phyloP scores from a whole-genome alignment of 1,140 invertebrate genomes.

The Procambarus virginalis region DNA sequence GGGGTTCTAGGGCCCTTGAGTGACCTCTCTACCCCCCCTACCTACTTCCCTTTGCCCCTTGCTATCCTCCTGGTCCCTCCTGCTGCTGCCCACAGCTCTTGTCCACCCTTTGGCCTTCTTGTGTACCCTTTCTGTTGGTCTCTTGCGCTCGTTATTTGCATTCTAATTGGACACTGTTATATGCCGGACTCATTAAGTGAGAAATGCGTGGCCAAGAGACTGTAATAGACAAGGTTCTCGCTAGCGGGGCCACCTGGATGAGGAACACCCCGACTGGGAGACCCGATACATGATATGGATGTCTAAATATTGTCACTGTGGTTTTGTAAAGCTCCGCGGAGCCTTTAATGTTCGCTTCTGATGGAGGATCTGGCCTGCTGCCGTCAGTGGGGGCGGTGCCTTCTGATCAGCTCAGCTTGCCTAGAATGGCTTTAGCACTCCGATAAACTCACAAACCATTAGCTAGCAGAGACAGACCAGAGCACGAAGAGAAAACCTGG shows the following conservation, averaged over 20 bases:
- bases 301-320: conserved; percentile 66
- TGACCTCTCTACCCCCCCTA: conserved; percentile 28
- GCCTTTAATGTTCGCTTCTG: conserved; percentile 60
- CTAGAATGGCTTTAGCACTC: not conserved
- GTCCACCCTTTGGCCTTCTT: conserved; percentile 18
- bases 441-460: not conserved
- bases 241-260: conserved; percentile 22
- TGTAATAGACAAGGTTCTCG: not conserved
- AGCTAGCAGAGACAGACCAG: not conserved
- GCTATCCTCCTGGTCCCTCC: not conserved
- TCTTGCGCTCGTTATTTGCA: conserved; percentile 10
- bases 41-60: not conserved
- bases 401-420: not conserved
- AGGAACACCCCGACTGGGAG: conserved; percentile 18
- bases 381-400: not conserved
- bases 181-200: not conserved
- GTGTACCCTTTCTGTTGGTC: conserved; percentile 27
- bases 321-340: conserved; percentile 60
- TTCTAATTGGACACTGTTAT: conserved; percentile 33
- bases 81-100: not conserved
- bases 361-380: conserved; percentile 23
- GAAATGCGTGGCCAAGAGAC: not conserved
- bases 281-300: conserved; percentile 62
- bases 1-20: conserved; percentile 37
- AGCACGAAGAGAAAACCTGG: not conserved